These are phyloP conservation scores for Gila orcuttii DNA, from an alignment of 2,113 vertebrate species.

Conservation along the genomic window DNA sequence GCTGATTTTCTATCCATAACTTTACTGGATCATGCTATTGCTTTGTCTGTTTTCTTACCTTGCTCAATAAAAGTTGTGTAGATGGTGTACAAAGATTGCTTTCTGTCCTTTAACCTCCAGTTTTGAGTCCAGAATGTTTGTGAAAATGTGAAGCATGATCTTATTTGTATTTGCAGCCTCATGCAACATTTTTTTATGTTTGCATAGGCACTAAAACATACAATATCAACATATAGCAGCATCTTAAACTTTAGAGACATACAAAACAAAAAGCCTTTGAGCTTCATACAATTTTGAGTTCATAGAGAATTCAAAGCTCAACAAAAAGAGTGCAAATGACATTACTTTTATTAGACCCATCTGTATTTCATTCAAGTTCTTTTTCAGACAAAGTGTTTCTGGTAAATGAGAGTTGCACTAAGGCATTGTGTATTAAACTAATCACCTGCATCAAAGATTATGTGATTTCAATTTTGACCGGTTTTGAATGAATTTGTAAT, in stretches of 20 bases:
- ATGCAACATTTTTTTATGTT: not conserved
- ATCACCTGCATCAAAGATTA: not conserved
- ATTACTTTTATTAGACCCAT: not conserved
- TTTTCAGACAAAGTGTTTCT: not conserved
- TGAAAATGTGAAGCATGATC: not conserved
- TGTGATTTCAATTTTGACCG: too few relatives aligned
- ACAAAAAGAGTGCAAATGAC: not conserved
- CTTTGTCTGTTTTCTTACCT: slow-evolving; percentile 53
- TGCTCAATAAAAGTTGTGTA: slow-evolving; percentile 57
- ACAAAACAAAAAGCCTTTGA: not conserved
- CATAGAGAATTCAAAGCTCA: not conserved
- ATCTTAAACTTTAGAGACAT: not conserved
- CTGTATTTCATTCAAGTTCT: not conserved
- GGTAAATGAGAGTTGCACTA: not conserved
- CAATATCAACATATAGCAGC: not conserved
- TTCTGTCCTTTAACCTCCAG: not conserved
- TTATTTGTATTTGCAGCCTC: not conserved
- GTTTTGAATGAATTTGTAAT: not conserved
- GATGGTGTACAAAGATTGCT: slow-evolving; percentile 23
- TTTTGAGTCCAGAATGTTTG: not conserved
- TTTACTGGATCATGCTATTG: slow-evolving; percentile 50
- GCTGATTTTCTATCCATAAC: slow-evolving; percentile 24
- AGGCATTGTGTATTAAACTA: not conserved
- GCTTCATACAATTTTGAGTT: not conserved
- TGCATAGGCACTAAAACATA: not conserved